A percentile compares a stretch with the other conserved stretches of the same genome.
Evolutionary conservation across 2,113 vertebrate species (phyloP).

Genomic region (Dicentrarchus labrax): DNA sequence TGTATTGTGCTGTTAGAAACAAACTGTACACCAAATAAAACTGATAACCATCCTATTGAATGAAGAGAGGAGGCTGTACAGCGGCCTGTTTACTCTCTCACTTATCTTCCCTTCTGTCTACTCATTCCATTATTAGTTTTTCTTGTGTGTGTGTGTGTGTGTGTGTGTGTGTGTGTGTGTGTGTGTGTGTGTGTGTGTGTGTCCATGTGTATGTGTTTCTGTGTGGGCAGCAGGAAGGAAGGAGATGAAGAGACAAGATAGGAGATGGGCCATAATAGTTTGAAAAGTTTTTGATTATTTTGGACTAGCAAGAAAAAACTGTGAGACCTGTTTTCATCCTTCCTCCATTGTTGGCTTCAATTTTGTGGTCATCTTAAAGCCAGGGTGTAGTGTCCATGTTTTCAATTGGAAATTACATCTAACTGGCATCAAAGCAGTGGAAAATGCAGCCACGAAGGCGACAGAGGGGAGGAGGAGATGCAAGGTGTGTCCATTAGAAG

Average conservation of each 20-base stretch:
- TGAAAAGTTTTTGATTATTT: slow-evolving; percentile 47
- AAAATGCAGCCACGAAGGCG: neutral
- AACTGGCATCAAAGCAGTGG: neutral
- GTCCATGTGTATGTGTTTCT: neutral
- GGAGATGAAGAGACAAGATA: slow-evolving; percentile 37
- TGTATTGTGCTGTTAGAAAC: slow-evolving; percentile 20
- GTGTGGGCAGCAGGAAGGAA: neutral
- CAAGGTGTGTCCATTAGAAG: no score
- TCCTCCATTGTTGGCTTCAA: neutral
- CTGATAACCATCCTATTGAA: slow-evolving; percentile 45
- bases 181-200: neutral
- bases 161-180: no score
- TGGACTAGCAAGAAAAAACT: neutral
- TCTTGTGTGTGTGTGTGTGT: neutral
- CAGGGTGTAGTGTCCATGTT: neutral
- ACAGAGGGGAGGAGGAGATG: no score
- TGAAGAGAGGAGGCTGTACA: slow-evolving; percentile 36
- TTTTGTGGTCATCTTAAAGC: neutral
- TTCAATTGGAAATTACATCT: neutral
- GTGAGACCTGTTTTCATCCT: neutral
- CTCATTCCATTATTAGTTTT: slow-evolving; percentile 49
- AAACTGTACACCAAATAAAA: slow-evolving; percentile 37
- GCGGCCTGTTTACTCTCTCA: neutral
- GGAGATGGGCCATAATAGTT: slow-evolving; percentile 15
- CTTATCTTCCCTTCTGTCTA: slow-evolving; percentile 37